phyloP scores from a whole-genome alignment of 2,888 invertebrate species.

The Calliphora vomitoria region DNA sequence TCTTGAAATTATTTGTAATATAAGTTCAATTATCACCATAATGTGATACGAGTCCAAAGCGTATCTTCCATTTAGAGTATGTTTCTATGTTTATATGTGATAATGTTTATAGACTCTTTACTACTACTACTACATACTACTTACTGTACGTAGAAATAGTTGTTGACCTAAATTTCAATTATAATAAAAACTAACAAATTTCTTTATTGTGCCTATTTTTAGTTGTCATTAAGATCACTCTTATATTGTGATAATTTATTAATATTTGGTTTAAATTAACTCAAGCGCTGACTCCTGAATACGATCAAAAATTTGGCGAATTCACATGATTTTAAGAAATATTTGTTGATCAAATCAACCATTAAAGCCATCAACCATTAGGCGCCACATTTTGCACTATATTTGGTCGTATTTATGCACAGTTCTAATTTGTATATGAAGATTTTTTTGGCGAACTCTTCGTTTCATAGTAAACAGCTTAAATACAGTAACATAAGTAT shows the following conservation, averaged over 20 bases:
- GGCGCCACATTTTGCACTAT: too few species aligned
- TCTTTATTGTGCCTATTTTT: slow-evolving; percentile 38
- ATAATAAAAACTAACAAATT: slow-evolving; percentile 51
- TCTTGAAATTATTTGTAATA: slow-evolving; percentile 62
- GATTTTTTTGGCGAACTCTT: too few species aligned
- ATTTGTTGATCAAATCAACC: too few species aligned
- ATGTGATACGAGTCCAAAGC: slow-evolving; percentile 53
- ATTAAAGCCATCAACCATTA: too few species aligned
- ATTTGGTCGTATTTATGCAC: too few species aligned
- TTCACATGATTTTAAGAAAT: not conserved
- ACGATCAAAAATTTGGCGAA: not conserved
- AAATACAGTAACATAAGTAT: too few species aligned
- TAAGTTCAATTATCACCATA: slow-evolving; percentile 58
- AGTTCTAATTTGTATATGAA: too few species aligned
- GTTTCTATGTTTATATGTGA: not conserved
- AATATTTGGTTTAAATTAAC: slow-evolving; percentile 39
- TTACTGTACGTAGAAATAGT: slow-evolving; percentile 31
- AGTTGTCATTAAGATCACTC: slow-evolving; percentile 24
- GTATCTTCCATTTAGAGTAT: not conserved
- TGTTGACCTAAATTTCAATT: slow-evolving; percentile 58
- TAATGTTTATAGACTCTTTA: not conserved
- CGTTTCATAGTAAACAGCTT: too few species aligned
- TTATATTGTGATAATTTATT: slow-evolving; percentile 30
- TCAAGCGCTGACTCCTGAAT: slow-evolving; percentile 16
- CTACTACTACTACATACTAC: not conserved